These are phyloP conservation scores for Propsilocerus akamusi DNA, from an alignment of 1,140 invertebrate species.

Conservation along the genomic window DNA sequence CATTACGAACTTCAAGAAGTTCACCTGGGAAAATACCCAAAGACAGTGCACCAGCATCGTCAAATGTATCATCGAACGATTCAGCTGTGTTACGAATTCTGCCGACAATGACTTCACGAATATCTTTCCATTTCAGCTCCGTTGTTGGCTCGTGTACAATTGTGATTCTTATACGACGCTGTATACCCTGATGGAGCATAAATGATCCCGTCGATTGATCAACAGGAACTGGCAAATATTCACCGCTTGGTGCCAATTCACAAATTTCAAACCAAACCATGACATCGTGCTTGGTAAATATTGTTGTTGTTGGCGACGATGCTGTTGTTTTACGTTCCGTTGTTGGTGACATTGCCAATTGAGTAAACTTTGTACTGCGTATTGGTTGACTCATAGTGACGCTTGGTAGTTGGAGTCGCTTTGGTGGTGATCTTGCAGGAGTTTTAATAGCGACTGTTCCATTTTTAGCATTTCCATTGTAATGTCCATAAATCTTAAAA, in stretches of 20 bases:
- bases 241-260: constrained; percentile 91
- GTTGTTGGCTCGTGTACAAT: constrained; percentile 89
- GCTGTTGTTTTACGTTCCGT: constrained; percentile 28
- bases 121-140: constrained; percentile 82
- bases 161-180: constrained; percentile 90
- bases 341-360: constrained; percentile 25
- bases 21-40: constrained; percentile 95
- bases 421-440: constrained; percentile 59
- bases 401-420: constrained; percentile 77
- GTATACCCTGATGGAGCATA: constrained; percentile 89
- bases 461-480: constrained; percentile 84
- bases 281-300: constrained; percentile 88
- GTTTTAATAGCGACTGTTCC: constrained; percentile 37
- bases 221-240: constrained; percentile 89
- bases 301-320: constrained; percentile 48
- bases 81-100: constrained; percentile 89
- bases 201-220: constrained; percentile 94
- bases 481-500: constrained; percentile 98
- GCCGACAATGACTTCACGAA: constrained; percentile 81
- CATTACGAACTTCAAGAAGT: constrained; percentile 72
- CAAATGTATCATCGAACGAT: constrained; percentile 43
- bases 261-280: constrained; percentile 99
- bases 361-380: constrained; percentile 75
- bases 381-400: constrained; percentile 91
- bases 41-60: constrained; percentile 85